These are phyloP conservation scores for Sebastes variabilis DNA, from an alignment of 2,797 vertebrate species.

Conservation along the genomic window DNA sequence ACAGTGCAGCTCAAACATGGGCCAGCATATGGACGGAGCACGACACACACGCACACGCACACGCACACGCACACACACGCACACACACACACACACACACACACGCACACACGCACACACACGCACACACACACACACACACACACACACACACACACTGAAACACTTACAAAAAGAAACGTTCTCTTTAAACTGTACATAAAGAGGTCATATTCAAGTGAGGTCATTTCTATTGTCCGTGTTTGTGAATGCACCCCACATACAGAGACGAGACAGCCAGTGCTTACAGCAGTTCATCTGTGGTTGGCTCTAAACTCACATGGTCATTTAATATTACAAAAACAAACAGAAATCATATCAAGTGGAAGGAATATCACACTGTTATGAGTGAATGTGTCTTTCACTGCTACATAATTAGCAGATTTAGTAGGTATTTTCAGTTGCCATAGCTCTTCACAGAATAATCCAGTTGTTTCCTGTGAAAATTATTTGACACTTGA, in stretches of 20 bases:
- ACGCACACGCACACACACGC: no score
- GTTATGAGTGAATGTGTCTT: not conserved
- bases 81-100: not conserved
- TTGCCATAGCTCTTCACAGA: not conserved
- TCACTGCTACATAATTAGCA: not conserved
- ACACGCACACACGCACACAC: not conserved
- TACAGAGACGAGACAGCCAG: not conserved
- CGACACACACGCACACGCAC: not conserved
- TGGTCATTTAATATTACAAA: not conserved
- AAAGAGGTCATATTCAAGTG: constrained; percentile 18
- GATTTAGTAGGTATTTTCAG: not conserved
- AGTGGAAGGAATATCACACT: not conserved
- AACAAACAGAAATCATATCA: not conserved
- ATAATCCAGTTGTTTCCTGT: not conserved
- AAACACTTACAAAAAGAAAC: not conserved
- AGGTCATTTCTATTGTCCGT: constrained; percentile 14
- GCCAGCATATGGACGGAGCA: constrained; percentile 7
- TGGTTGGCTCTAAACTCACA: not conserved
- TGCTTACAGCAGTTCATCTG: not conserved
- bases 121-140: not conserved
- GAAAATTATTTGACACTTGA: not conserved
- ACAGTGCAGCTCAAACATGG: constrained; percentile 14
- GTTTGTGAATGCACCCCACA: not conserved
- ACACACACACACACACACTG: not conserved
- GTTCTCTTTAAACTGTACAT: constrained; percentile 16